Base-by-base conservation (phyloP, 1,140 invertebrate species). In the Epicauta chinensis region DNA sequence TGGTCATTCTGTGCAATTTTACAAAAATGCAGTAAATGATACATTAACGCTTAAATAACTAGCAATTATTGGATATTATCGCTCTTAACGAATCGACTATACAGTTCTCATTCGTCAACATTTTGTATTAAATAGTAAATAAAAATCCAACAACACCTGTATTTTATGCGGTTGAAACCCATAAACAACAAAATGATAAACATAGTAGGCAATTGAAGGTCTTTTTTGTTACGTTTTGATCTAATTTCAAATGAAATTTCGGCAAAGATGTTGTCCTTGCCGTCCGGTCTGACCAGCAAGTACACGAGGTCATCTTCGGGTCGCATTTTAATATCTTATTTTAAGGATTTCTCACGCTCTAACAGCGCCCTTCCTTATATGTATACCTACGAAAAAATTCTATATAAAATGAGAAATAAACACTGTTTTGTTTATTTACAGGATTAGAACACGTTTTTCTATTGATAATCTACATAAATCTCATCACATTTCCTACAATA, bases 361-460 rank as follows among this genome's bases (percentile, higher is more conserved):
- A 42, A 54, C 57, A 53, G 43, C 53, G n/a, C n/a, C n/a, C n/a
- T 54, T 56, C 53, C 53, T 23, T 23, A 23, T n/a, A n/a, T n/a
- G n/a, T n/a, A n/a, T 23, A 3, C 17, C 17, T 7, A 23, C 17
- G 17, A 23, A 23, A 47, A n/a, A n/a, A n/a, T n/a, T n/a, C n/a
- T n/a, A n/a, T n/a, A n/a, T n/a, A n/a, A n/a, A n/a, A n/a, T n/a
- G n/a, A n/a, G n/a, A n/a, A n/a, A n/a, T n/a, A n/a, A n/a, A n/a
- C n/a, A n/a, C n/a, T n/a, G n/a, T n/a, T n/a, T n/a, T n/a, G n/a
- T 46, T 53, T 35, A 56, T 42, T 64, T 59, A 29, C 62, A 68
- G 66, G 58, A 59, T 52, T 68, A 53, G 57, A 64, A 42, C 42
- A 62, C 49, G 58, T 59, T 51, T 56, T 68, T 16, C 44, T 65